Evolutionary conservation across 2,113 vertebrate genomes (phyloP), one percentile per base, ranked within the genome.

Genomic region (Saguinus imperator): DNA sequence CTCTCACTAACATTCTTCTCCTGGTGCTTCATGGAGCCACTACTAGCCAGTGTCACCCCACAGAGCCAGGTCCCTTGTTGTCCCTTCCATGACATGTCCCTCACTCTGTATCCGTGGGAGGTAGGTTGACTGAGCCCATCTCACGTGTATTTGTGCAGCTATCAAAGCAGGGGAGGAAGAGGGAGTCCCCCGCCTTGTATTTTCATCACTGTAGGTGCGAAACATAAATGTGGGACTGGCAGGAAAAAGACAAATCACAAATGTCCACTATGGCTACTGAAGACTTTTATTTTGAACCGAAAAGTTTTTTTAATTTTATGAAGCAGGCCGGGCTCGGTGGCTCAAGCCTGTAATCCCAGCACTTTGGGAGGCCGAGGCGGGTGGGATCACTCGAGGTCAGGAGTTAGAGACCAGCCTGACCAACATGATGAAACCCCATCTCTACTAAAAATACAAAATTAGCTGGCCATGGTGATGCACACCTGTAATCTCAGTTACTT

Each of bases 41-140:
- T 21, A 32, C 11, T 4, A 40, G 35, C 8, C 17, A 68, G 0
- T 9, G 32, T 14, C 17, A 5, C 73, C 45, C 45, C 0, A 1
- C 0, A 29, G 32, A 0, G 27, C 7, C 9, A 16, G 18, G 0
- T 27, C 55, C 57, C 8, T 13, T 45, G 57, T 8, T 29, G 37
- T 3, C 14, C n/a, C 29, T 72, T 45, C 4, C 4, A 0, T 12
- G 7, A 9, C 2, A 1, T 27, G 68, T 48, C 55, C 48, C 52
- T 72, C 21, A 0, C 20, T 45, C 45, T 23, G 5, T 17, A 32
- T 17, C 25, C 45, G 1, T 0, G 6, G 40, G 0, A 27, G 45
- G 27, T 2, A 43, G 43, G 14, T 3, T 4, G 16, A 25, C 61
- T 8, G 61, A 61, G 35, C 4, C 27, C 18, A 0, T 18, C 50